Evolutionary conservation across 2,888 invertebrate species (phyloP), one percentile per base, ranked within the genome.

Genomic region (Epsilonema sp.): DNA sequence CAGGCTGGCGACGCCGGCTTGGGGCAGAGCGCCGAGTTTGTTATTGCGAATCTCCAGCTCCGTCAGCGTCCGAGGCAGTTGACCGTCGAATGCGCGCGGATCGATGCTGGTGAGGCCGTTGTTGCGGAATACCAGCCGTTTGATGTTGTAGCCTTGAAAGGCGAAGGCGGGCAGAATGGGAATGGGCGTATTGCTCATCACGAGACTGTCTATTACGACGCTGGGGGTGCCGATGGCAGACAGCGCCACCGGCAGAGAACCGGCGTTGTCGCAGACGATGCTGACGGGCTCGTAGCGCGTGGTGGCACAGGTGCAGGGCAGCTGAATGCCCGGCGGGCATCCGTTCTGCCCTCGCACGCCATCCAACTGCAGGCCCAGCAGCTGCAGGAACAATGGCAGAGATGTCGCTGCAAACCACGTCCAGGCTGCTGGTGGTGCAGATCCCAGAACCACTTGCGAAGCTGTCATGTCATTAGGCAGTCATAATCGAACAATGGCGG

Each of bases 31-130:
- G n/a, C 41, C 46, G 2, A 60, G 46, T 26, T 50, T 50, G 36
- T 60, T 60, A 20, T 55, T 51, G 23, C 55, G 47, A 37, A 60
- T 55, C 45, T 59, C 58, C 42, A 60, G 52, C 31, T 58, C 58
- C 44, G 55, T 54, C 24, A 59, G 45, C 2, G 48, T 48, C 16
- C 51, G 49, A 13, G 51, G 47, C 26, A 60, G 46, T 8, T 48
- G 51, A 21, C 57, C 55, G 31, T 49, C 51, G 42, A 60, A 60
- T 3, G 58, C 57, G 13, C 54, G 52, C 3, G 54, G 52, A 23
- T 58, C 52, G 16, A 60, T 54, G n/a, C 42, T 37, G 13, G 49
- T 45, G 11, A 60, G 47, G 3, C 56, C 58, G 49, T 58, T 58
- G 48, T 57, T 57, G n/a, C 57, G 52, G 23, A 60, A 41, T 16